Base-by-base conservation (phyloP, 1,140 invertebrate species). In the Drosophila miranda region DNA sequence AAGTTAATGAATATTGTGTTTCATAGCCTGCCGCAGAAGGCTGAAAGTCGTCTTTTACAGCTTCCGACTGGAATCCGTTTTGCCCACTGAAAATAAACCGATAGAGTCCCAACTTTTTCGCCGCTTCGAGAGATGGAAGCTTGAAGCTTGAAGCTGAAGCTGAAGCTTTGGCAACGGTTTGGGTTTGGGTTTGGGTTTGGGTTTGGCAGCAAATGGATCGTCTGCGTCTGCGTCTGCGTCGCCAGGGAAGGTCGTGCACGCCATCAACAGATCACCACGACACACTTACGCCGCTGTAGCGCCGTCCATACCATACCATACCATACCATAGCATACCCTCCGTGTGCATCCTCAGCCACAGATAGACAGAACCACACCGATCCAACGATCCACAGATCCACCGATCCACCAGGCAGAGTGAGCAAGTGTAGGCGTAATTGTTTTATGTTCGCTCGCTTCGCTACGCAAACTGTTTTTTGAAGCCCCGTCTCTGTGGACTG, bases 1-100 rank as follows among this genome's bases (percentile, higher is more conserved):
- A 87, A 86, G 82, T 87, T 87, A 87, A 87, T 87, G 82, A 87
- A 87, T 87, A 87, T 86, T 81, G 78, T 87, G 82, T 87, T 87
- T 80, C 82, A 86, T 86, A 75, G 82, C 75, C 82, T 77, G 75
- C 66, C 77, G 55, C 77, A 78, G 78, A 82, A 81, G 78, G 53
- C 79, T 51, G 53, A 57, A 38, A 67, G 64, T 74, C 66, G 69
- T 63, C 81, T 79, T 80, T 87, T 78, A 81, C 78, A 78, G 82
- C 82, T 87, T 87, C 82, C 82, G 82, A 87, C 75, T 87, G 82
- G 82, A 81, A 87, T 78, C 82, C 68, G 82, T 87, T 87, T 79
- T 79, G 45, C 30, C 28, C 62, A 56, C 52, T 43, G 53, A 69
- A 69, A 69, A 48, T 68, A 43, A 52, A 72, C 64, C 72, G 46